A percentile compares a stretch with the other conserved stretches of the same genome.
These are phyloP conservation scores for Euphonia xanthogaster DNA, from an alignment of 2,797 vertebrate genomes.

Conservation along the genomic window DNA sequence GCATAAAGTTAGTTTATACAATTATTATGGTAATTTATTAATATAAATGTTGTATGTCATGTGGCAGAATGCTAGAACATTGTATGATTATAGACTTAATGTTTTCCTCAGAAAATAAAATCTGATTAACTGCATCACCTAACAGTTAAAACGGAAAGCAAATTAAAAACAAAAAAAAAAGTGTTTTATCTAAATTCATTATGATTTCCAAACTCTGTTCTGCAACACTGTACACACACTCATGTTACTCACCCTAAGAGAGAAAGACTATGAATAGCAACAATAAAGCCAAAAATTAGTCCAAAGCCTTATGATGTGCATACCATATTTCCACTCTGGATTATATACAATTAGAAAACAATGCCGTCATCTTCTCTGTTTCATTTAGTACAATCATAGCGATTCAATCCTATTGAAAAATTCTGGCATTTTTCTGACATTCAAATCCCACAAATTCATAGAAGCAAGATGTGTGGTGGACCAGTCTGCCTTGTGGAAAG, in stretches of 20 bases:
- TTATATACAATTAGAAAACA: neutral
- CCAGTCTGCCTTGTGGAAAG: neutral
- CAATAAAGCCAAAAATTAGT: neutral
- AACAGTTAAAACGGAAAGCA: neutral
- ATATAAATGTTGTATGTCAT: neutral
- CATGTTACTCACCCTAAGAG: neutral
- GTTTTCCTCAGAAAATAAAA: neutral
- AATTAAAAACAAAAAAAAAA: rapidly evolving
- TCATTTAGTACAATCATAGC: neutral
- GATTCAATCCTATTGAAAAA: neutral
- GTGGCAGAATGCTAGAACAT: neutral
- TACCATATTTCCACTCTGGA: neutral
- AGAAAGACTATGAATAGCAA: neutral
- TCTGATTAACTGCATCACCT: neutral
- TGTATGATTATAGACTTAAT: neutral
- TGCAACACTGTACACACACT: neutral
- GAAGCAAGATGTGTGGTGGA: neutral
- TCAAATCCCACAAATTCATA: neutral
- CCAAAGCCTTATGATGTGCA: rapidly evolving
- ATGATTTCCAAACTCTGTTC: neutral
- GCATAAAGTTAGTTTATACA: neutral
- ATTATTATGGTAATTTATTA: constrained; percentile 10
- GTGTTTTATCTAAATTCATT: neutral
- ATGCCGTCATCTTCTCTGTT: neutral
- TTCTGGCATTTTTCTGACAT: neutral